Evolutionary conservation across 2,888 invertebrate species (phyloP), one percentile per base, ranked within the genome.

Genomic region (Amphimallon solstitiale): DNA sequence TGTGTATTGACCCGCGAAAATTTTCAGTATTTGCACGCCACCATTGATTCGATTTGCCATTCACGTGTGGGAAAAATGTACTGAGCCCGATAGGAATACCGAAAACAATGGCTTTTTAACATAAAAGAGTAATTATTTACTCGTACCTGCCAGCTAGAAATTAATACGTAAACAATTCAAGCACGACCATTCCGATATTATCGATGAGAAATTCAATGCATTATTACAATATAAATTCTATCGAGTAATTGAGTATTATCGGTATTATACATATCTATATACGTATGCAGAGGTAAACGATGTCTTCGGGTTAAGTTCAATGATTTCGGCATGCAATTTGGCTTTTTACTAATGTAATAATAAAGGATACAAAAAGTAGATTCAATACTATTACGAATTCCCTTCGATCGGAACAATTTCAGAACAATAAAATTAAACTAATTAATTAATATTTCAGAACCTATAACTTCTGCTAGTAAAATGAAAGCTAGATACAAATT

Each of bases 131-230:
- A 59, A 59, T 59, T 43, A 59, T 43, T 59, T 59, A 59, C 17
- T 34, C 43, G 56, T 59, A 43, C 29, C 56, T 59, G 56, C 56
- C 43, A 29, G 43, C 43, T 43, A 15, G 56, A 35, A 29, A 59
- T 59, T 59, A 59, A 45, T 59, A 59, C 43, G 56, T 59, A 59
- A 59, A 43, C 56, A 45, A 59, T 43, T 59, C 45, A 59, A 45
- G 56, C 56, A 45, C 56, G 56, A 59, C 45, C 15, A 59, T 29
- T 29, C 29, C 23, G 43, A 59, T 59, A 15, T 43, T 59, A 59
- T 59, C 56, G 29, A 29, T 23, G 43, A 15, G 15, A 29, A 59
- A 59, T 59, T 59, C 56, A 59, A 43, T 59, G 45, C 56, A 29
- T 43, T 59, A 59, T 59, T 43, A 29, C 34, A 59, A 29, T 59